Conservation (phyloP, 2,888 invertebrate genomes). For the Altica lythri region DNA sequence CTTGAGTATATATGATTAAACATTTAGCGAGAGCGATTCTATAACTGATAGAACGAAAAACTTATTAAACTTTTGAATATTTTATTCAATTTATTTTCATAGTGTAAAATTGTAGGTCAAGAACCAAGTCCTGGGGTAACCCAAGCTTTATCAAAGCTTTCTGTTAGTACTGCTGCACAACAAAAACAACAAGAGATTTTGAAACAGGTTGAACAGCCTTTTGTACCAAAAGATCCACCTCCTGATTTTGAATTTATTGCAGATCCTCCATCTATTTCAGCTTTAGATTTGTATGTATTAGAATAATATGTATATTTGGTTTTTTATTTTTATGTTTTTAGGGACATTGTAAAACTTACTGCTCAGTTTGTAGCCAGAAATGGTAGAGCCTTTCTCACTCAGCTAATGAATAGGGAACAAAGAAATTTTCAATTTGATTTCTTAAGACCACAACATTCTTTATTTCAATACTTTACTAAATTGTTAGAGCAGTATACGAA, state of each 20-base stretch:
- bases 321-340: constrained; percentile 47
- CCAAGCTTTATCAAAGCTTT: constrained; percentile 60
- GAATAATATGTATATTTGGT: not conserved
- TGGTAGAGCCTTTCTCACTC: constrained; percentile 96
- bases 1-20: too few species aligned
- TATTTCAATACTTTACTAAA: constrained; percentile 98
- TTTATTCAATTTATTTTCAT: not conserved
- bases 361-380: constrained; percentile 99
- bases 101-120: constrained; percentile 54
- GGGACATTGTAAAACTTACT: constrained; percentile 96
- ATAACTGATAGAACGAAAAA: constrained; percentile 2
- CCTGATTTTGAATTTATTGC: constrained; percentile 92
- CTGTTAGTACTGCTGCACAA: constrained; percentile 77
- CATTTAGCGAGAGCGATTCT: too few species aligned
- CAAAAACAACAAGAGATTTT: constrained; percentile 86
- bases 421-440: constrained; percentile 99
- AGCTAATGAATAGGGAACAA: constrained; percentile 97
- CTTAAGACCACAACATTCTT: constrained; percentile 94
- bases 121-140: constrained; percentile 58
- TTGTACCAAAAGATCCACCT: constrained; percentile 90
- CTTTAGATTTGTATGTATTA: constrained; percentile 80
- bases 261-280: constrained; percentile 98
- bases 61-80: too few species aligned
- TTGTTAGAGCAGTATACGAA: constrained; percentile 98
- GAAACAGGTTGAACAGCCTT: constrained; percentile 84